Evolutionary conservation across 2,797 vertebrate species (phyloP).

Genomic region (Catostomus latipinnis): DNA sequence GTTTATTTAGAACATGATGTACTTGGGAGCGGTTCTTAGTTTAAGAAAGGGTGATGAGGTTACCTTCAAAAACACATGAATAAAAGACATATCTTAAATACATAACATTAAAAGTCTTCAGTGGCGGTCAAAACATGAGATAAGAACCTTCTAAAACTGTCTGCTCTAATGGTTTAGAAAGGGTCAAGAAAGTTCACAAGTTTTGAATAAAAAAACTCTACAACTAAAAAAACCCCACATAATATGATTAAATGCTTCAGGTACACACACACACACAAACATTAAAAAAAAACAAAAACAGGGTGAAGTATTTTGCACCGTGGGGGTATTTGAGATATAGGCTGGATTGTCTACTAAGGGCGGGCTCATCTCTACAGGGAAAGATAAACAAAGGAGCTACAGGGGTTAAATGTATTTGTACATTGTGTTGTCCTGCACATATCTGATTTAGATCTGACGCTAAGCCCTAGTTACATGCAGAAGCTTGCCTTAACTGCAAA

Average conservation of each 20-base stretch:
- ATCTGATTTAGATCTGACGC: slow-evolving; percentile 9
- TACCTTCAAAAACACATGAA: background rate
- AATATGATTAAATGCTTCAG: background rate
- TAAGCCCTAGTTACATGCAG: slow-evolving; percentile 24
- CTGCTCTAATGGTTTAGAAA: background rate
- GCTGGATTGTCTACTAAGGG: background rate
- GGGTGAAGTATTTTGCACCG: background rate
- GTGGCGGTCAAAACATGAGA: background rate
- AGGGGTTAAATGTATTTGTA: slow-evolving; percentile 5
- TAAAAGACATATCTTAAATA: background rate
- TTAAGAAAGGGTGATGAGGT: background rate
- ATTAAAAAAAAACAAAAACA: background rate
- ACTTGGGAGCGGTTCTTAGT: background rate
- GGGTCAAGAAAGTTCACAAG: background rate
- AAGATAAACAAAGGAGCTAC: background rate
- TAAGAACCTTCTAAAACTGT: background rate
- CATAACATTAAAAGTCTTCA: background rate
- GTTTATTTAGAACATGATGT: background rate
- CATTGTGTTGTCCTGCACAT: background rate
- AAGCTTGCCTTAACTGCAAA: slow-evolving; percentile 32
- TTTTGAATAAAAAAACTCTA: background rate
- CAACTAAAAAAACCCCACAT: background rate
- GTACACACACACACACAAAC: background rate
- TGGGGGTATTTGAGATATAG: background rate
- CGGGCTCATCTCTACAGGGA: background rate